Evolutionary conservation across 1,140 invertebrate species (phyloP), one percentile per base, ranked within the genome.

Genomic region (Pseudomyrmex concolor): DNA sequence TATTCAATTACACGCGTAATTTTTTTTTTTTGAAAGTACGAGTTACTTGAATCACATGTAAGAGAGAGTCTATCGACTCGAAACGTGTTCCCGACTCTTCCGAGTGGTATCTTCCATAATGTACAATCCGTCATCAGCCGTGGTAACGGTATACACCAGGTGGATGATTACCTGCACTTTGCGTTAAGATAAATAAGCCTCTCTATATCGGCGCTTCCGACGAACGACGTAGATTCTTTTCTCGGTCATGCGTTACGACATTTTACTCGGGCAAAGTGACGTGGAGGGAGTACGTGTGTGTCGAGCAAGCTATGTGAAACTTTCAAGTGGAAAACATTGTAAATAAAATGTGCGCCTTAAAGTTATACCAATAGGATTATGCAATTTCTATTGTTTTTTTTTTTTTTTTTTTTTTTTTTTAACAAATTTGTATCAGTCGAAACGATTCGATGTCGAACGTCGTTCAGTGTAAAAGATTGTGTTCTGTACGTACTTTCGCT

Each of bases 111-210:
- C 73, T 83, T 54, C 55, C 2, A 55, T 60, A n/a, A 77, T 68
- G 5, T 70, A 70, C 34, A 43, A 63, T 48, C 64, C 84, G 83
- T 76, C 71, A 67, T 68, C 63, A 62, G 57, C 25, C 55, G 48
- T 43, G 8, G 8, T 89, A 89, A 89, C 86, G 84, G 83, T 89
- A 86, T 7, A 34, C 70, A 76, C 84, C 86, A 89, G 86, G 84
- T 87, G 83, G 73, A 84, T 77, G 78, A 87, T 78, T 85, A 60
- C 60, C 72, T 34, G 55, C 54, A 83, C 59, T 81, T 67, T 82
- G 72, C 67, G 43, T 83, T 76, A 55, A 77, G 60, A 87, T 76
- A 83, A 71, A 67, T 62, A 57, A 83, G 85, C 22, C 48, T 85
- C 63, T 67, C 64, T 59, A 2, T 66, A 67, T 77, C 62, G 9